Conservation (phyloP, 2,797 vertebrate genomes). For the Setipinna tenuifilis region DNA sequence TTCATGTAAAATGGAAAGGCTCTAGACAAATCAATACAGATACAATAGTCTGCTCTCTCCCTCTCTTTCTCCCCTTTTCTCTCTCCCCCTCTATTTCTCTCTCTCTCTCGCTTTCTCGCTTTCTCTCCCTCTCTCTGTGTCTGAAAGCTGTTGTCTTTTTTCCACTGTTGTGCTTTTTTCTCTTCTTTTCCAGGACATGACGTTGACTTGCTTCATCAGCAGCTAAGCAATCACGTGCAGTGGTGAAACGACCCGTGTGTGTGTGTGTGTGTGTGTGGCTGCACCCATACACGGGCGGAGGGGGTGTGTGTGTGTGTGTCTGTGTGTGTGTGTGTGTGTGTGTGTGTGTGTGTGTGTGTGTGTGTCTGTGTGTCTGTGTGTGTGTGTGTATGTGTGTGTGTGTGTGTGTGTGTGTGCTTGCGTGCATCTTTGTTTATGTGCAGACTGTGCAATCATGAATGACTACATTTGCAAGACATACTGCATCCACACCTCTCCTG, state of each 20-base stretch:
- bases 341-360: constrained; percentile 22
- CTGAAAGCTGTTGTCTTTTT: constrained; percentile 10
- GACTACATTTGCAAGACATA: background rate
- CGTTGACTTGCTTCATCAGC: constrained; percentile 45
- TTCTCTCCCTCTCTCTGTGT: constrained; percentile 26
- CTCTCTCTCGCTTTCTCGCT: constrained; percentile 61
- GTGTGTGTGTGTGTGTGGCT: constrained; percentile 23
- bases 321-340: constrained; percentile 24
- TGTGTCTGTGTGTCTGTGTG: constrained; percentile 25
- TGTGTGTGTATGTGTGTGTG: constrained; percentile 25
- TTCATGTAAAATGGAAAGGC: constrained; percentile 80
- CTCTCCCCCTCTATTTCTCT: constrained; percentile 63
- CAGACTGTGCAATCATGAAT: background rate
- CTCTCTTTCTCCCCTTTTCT: constrained; percentile 4
- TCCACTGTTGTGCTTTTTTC: constrained; percentile 4
- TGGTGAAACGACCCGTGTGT: constrained; percentile 25
- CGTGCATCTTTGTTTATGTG: background rate
- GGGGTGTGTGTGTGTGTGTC: background rate
- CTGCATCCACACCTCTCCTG: no score
- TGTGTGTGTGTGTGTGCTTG: constrained; percentile 22
- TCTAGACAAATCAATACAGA: constrained; percentile 77
- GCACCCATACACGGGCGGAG: no score
- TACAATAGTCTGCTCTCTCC: constrained; percentile 74
- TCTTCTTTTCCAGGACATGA: constrained; percentile 51
- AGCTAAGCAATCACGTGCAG: constrained; percentile 33